Base-by-base conservation (phyloP, 2,113 vertebrate genomes). In the Osmerus eperlanus region DNA sequence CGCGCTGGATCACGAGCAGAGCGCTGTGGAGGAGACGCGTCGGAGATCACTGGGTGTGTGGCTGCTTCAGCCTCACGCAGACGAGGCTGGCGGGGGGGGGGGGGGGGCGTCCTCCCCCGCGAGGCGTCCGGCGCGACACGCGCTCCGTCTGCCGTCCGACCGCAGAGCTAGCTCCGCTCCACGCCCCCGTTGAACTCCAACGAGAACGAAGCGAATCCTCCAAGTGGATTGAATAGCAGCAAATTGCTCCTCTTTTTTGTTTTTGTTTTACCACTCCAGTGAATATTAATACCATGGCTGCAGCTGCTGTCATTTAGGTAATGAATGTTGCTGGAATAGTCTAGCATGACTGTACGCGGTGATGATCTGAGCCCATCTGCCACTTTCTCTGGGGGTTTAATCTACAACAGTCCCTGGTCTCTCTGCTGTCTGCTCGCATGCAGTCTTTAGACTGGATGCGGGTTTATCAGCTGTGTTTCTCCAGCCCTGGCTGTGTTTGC, bases 231-330 rank as follows among this genome's bases (percentile, higher is more conserved):
- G 19, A 74, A 75, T 14, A 54, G 14, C 51, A 52, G 41, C 36
- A 61, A 61, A 61, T 47, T 9, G 56, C 25, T 70, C n/a, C 36
- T 16, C 25, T 15, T 63, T 63, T 36, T 36, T 28, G 6, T 36
- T 32, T 56, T 58, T 14, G 4, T 5, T 36, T 47, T 36, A 36
- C 3, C 3, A 72, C 2, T 36, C n/a, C 69, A 25, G 69, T 60
- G 19, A 13, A 64, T 51, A 66, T 68, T 18, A 36, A 56, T 62
- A 28, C 32, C 65, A 74, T 71, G 28, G 47, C 66, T 85, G 75
- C 87, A 89, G 88, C 84, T 91, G 86, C 84, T 87, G 79, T 79
- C 70, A 82, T 85, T 85, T 84, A 87, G 74, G 73, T 88, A 88
- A 90, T 85, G 77, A 86, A 85, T 75, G 75, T 70, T 78, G 78